Percentiles rank a stretch among this genome's conserved stretches.
Evolutionary conservation across 2,113 vertebrate genomes (phyloP).

Genomic region (Conger conger): DNA sequence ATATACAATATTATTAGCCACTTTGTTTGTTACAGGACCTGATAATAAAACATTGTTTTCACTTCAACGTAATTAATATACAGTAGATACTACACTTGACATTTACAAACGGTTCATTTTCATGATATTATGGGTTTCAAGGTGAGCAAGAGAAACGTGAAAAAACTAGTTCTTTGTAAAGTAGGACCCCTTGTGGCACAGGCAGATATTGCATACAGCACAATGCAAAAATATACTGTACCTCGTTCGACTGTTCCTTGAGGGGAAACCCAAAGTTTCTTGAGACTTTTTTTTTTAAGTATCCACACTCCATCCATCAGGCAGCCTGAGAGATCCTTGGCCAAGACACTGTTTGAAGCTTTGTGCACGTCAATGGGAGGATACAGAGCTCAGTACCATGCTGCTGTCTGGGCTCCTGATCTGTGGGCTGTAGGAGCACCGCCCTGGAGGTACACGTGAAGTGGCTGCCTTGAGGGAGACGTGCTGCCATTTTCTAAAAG

Average conservation of each 20-base stretch:
- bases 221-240: not conserved
- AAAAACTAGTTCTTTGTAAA: not conserved
- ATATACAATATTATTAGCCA: too few species aligned
- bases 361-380: not conserved
- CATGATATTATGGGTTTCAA: not conserved
- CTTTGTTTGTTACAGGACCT: too few species aligned
- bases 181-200: slow-evolving; percentile 4
- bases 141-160: not conserved
- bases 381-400: not conserved
- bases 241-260: not conserved
- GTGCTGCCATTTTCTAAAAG: slow-evolving; percentile 32
- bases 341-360: not conserved
- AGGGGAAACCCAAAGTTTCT: not conserved
- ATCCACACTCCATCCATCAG: too few species aligned
- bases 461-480: not conserved
- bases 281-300: not conserved
- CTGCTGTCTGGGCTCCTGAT: not conserved
- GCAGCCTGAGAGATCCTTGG: not conserved
- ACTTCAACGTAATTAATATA: too few species aligned
- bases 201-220: not conserved
- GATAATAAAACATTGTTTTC: too few species aligned
- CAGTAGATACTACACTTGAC: too few species aligned
- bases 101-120: not conserved
- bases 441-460: not conserved
- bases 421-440: not conserved